Conservation (phyloP, 2,888 invertebrate species). For the Drosophila percnosoma region DNA sequence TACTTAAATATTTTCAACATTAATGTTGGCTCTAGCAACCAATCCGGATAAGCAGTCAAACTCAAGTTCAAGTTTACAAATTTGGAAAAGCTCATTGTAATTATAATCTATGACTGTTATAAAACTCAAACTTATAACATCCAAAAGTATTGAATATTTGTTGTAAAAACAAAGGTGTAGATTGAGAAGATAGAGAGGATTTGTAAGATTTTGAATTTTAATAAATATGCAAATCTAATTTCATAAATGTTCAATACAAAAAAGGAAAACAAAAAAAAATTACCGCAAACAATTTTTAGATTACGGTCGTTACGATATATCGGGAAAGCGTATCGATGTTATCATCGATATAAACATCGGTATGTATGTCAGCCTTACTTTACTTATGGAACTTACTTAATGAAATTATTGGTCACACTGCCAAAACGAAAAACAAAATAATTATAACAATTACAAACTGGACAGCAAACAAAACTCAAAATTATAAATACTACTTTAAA, state of each 20-base stretch:
- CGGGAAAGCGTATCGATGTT: neutral
- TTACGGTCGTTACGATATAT: neutral
- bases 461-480: conserved; percentile 7
- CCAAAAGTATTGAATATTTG: no score
- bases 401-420: conserved; percentile 47
- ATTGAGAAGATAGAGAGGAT: neutral
- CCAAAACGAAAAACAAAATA: conserved; percentile 49
- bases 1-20: no score
- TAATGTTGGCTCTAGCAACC: no score
- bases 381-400: neutral
- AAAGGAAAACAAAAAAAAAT: neutral
- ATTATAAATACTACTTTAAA: neutral
- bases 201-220: no score
- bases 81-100: conserved; percentile 34
- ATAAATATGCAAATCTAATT: neutral
- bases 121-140: neutral
- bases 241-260: neutral
- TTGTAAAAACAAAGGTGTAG: neutral
- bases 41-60: conserved; percentile 87
- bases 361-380: neutral
- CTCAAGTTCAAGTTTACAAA: conserved; percentile 83
- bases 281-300: neutral
- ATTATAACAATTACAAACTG: conserved; percentile 23
- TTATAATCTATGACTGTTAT: neutral
- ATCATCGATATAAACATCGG: neutral